phyloP scores from a whole-genome alignment of 2,113 vertebrate species.

The Physeter macrocephalus region DNA sequence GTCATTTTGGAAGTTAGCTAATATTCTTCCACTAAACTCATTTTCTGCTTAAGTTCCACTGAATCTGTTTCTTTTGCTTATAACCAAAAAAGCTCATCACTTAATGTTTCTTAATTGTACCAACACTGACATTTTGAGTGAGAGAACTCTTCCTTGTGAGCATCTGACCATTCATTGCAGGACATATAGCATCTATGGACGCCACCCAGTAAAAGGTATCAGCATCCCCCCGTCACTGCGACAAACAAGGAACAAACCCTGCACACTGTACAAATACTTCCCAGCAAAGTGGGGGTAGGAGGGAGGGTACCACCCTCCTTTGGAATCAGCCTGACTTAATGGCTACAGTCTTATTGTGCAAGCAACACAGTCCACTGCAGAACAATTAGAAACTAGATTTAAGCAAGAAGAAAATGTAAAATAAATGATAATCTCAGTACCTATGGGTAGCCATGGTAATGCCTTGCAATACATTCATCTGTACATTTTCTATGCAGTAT shows the following conservation, averaged over 20 bases:
- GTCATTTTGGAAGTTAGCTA: not conserved
- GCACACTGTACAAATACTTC: not conserved
- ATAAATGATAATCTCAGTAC: not conserved
- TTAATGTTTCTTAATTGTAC: not conserved
- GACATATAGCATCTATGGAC: not conserved
- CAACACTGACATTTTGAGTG: not conserved
- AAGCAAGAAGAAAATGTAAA: not conserved
- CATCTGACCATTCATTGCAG: not conserved
- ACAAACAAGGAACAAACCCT: not conserved
- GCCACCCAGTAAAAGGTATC: not conserved
- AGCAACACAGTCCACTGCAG: not conserved
- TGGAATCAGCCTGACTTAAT: not conserved
- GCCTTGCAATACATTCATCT: not conserved
- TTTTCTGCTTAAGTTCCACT: not conserved
- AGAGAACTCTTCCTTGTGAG: not conserved
- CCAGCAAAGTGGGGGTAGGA: not conserved
- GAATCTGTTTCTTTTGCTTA: not conserved
- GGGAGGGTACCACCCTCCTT: not conserved
- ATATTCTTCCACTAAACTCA: not conserved
- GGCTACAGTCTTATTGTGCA: not conserved
- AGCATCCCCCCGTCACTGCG: not conserved
- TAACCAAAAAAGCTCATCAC: not conserved
- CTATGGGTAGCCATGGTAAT: not conserved
- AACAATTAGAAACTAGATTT: not conserved
- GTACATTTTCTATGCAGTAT: not conserved